phyloP scores from a whole-genome alignment of 1,140 invertebrate genomes.

The Harpegnathos saltator region DNA sequence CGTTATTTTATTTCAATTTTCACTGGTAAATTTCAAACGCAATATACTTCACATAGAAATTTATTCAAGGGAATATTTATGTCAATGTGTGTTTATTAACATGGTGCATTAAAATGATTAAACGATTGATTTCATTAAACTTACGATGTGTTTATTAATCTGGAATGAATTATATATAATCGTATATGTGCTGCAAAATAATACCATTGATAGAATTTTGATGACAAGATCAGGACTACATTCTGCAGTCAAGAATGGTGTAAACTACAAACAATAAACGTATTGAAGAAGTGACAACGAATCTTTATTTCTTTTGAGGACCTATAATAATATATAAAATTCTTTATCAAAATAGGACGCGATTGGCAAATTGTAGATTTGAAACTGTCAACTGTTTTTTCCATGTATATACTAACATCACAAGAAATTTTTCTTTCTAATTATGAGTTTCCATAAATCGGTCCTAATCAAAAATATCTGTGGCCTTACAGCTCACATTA shows the following conservation, averaged over 20 bases:
- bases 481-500: too few species aligned
- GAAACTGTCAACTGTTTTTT: too few species aligned
- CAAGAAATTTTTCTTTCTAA: too few species aligned
- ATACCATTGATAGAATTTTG: background rate
- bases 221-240: background rate
- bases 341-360: too few species aligned
- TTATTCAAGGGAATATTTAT: too few species aligned
- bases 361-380: too few species aligned
- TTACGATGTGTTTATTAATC: slow-evolving; percentile 3
- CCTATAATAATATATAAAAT: too few species aligned
- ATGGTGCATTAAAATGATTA: too few species aligned
- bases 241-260: background rate
- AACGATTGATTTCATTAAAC: background rate
- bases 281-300: background rate
- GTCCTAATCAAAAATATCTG: too few species aligned
- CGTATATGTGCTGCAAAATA: background rate
- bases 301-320: background rate
- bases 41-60: background rate
- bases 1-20: background rate
- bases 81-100: too few species aligned
- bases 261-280: background rate
- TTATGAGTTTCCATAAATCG: too few species aligned
- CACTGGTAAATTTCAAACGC: background rate
- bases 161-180: background rate
- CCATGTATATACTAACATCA: too few species aligned